Evolutionary conservation across 2,797 vertebrate species (phyloP).

Genomic region (Epinephelus awoara): DNA sequence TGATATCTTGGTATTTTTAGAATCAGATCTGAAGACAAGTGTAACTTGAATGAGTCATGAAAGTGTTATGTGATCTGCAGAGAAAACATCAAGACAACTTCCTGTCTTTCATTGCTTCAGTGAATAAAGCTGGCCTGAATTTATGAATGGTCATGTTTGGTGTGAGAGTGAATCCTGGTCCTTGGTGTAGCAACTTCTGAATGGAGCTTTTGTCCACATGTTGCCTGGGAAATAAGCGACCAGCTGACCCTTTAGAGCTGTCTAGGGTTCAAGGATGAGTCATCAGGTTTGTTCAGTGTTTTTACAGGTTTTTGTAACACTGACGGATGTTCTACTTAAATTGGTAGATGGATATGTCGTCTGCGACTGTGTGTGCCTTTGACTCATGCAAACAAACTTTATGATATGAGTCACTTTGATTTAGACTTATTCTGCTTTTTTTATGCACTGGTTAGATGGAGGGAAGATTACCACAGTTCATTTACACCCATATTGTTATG

Average conservation of each 20-base stretch:
- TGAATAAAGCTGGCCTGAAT: neutral
- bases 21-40: neutral
- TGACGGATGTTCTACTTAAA: neutral
- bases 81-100: neutral
- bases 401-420: neutral
- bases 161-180: conserved; percentile 11
- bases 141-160: conserved; percentile 15
- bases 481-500: too few relatives aligned
- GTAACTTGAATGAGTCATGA: neutral
- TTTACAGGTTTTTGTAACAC: neutral
- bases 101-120: neutral
- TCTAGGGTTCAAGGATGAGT: conserved; percentile 17
- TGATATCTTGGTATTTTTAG: conserved; percentile 5
- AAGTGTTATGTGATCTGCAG: neutral
- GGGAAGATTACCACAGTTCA: too few relatives aligned
- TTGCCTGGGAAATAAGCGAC: conserved; percentile 25
- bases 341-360: too few relatives aligned
- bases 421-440: too few relatives aligned
- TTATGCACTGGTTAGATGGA: too few relatives aligned
- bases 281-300: conserved; percentile 1
- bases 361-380: too few relatives aligned
- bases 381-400: too few relatives aligned
- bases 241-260: conserved; percentile 3
- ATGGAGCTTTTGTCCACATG: conserved; percentile 33
- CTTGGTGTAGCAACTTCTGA: conserved; percentile 5